phyloP scores from a whole-genome alignment of 2,888 invertebrate species.

The Chironomus riparius region DNA sequence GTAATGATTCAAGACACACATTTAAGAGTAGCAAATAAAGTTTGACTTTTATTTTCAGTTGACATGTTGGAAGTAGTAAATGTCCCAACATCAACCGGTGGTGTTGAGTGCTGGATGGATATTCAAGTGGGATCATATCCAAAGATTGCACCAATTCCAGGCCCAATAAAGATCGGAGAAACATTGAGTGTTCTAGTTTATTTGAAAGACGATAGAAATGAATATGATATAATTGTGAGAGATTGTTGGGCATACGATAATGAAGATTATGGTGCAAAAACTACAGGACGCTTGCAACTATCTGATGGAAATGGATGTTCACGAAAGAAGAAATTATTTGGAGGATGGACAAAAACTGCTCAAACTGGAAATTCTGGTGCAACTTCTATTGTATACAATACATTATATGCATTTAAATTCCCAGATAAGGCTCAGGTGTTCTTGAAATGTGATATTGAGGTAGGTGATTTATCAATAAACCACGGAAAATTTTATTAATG shows the following conservation, averaged over 20 bases:
- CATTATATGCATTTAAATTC: conserved; percentile 63
- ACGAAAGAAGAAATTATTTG: conserved; percentile 56
- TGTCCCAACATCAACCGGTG: conserved; percentile 54
- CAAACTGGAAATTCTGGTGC: conserved; percentile 52
- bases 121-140: conserved; percentile 62
- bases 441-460: conserved; percentile 65
- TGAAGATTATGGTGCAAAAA: conserved; percentile 50
- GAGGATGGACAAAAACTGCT: conserved; percentile 53
- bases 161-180: conserved; percentile 59
- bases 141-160: conserved; percentile 53
- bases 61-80: conserved; percentile 61
- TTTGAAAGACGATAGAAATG: conserved; percentile 52
- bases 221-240: conserved; percentile 57
- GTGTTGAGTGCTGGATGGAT: conserved; percentile 70
- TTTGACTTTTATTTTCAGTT: conserved; percentile 31
- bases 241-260: conserved; percentile 66
- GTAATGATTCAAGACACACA: conserved; percentile 29
- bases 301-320: conserved; percentile 60
- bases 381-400: conserved; percentile 56
- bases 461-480: conserved; percentile 35
- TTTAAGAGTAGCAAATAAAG: conserved; percentile 23
- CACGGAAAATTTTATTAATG: conserved; percentile 27
- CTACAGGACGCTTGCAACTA: conserved; percentile 53
- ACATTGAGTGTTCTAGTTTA: conserved; percentile 60
- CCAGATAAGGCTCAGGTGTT: conserved; percentile 64